Evolutionary conservation across 1,140 invertebrate genomes (phyloP).

Genomic region (Papilio glaucus): DNA sequence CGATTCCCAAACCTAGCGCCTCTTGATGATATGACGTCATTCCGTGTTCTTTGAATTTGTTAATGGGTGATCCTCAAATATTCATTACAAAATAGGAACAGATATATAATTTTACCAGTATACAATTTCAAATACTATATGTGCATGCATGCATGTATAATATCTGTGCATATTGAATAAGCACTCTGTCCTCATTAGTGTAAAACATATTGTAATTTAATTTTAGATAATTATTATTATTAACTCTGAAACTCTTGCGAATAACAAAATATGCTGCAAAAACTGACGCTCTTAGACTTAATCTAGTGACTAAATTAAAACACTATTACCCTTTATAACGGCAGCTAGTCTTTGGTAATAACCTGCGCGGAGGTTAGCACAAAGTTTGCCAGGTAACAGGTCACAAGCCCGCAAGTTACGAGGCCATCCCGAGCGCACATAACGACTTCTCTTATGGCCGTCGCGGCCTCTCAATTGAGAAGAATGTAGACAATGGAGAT

Average conservation of each 20-base stretch:
- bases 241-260: not conserved
- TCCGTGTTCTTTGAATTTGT: conserved; percentile 58
- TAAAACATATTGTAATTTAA: too few species aligned
- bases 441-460: conserved; percentile 41
- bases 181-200: too few species aligned
- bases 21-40: conserved; percentile 56
- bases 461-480: conserved; percentile 42
- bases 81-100: not conserved
- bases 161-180: too few species aligned
- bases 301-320: not conserved
- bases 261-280: not conserved
- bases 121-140: not conserved
- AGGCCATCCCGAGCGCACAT: conserved; percentile 43
- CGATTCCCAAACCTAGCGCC: conserved; percentile 55
- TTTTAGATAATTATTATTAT: too few species aligned
- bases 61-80: conserved; percentile 47
- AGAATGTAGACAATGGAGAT: conserved; percentile 42
- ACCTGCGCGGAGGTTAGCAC: conserved; percentile 47
- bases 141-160: too few species aligned
- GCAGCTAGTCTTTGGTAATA: conserved; percentile 44
- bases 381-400: conserved; percentile 51
- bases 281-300: not conserved
- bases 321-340: not conserved
- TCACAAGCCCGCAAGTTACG: conserved; percentile 52
- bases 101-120: too few species aligned